Base-by-base conservation (phyloP, 2,797 vertebrate genomes). In the Cuculus canorus region DNA sequence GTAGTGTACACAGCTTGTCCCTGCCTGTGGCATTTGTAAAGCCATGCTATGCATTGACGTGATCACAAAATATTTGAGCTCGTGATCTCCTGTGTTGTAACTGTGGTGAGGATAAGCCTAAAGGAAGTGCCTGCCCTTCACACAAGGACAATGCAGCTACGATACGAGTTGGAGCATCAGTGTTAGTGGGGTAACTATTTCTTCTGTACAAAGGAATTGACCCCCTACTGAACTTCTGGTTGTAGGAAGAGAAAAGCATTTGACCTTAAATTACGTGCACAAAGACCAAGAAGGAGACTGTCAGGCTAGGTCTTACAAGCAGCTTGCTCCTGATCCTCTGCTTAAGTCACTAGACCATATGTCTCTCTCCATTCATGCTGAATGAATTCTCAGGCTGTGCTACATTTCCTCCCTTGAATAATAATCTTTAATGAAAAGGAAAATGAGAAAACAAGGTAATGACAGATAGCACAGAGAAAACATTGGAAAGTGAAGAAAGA, bases 401-500 rank as follows among this genome's bases (percentile, higher is more conserved):
- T 86, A 25, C 35, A 12, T 82, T 97, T 95, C 76, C 65, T 93
- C 61, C 77, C 71, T 87, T 85, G 56, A 92, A 94, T 92, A 95
- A 94, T 87, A 92, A 93, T 50, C 50, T 73, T 88, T 88, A 93
- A 92, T 96, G 87, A 95, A 96, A 96, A 93, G 82, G 82, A 94
- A 95, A 96, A 97, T 96, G 83, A 95, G 70, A 93, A 94, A 95
- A 96, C 56, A 92, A 96, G 82, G 95, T 91, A 93, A 90, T 90
- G 96, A 95, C 75, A 93, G 96, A 95, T 91, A 90, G 39, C 47
- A 43, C 88, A 90, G 81, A 90, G 93, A 88, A 96, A 89, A 93
- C 95, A 95, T 96, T 96, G 95, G 85, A 79, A 95, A 91, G 96
- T 81, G 96, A 97, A 89, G 96, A 97, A 88, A 97, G 97, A 96